phyloP scores from a whole-genome alignment of 2,113 vertebrate species.

The Hucho hucho region DNA sequence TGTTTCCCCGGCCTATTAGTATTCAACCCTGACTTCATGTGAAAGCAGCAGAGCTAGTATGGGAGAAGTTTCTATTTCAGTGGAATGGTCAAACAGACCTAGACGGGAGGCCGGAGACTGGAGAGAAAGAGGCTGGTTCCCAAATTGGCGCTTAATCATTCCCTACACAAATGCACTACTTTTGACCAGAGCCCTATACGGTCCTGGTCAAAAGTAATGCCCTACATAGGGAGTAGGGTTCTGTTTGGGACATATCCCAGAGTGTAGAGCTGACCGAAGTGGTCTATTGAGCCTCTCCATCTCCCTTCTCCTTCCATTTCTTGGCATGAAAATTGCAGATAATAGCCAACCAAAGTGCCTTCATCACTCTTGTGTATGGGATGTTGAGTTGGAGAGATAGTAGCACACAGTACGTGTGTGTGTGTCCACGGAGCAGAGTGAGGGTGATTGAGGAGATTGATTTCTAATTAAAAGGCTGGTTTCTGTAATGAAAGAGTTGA shows the following conservation, averaged over 20 bases:
- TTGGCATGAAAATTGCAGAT: constrained; percentile 46
- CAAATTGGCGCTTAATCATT: too few species aligned
- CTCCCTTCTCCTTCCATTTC: background rate
- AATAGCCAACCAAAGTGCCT: constrained; percentile 45
- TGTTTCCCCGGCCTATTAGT: constrained; percentile 19
- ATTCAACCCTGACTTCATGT: constrained; percentile 23
- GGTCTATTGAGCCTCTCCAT: too few species aligned
- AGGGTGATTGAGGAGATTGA: constrained; percentile 44
- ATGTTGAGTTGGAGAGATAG: constrained; percentile 37
- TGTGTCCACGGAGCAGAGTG: constrained; percentile 21
- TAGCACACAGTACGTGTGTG: background rate
- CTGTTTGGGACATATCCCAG: too few species aligned
- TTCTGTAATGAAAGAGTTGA: constrained; percentile 64
- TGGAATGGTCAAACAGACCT: too few species aligned
- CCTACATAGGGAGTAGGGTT: too few species aligned
- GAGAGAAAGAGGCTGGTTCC: too few species aligned
- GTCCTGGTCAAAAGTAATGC: too few species aligned
- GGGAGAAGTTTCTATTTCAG: too few species aligned
- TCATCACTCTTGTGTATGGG: constrained; percentile 43
- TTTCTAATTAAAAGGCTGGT: constrained; percentile 69
- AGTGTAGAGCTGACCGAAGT: too few species aligned
- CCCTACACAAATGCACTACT: too few species aligned
- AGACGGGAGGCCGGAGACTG: too few species aligned
- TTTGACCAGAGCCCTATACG: too few species aligned
- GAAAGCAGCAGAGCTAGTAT: background rate